Percentiles rank a stretch among this genome's conserved stretches.
Conservation (phyloP, 2,797 vertebrate species). For the Gallinago nigripennis region DNA sequence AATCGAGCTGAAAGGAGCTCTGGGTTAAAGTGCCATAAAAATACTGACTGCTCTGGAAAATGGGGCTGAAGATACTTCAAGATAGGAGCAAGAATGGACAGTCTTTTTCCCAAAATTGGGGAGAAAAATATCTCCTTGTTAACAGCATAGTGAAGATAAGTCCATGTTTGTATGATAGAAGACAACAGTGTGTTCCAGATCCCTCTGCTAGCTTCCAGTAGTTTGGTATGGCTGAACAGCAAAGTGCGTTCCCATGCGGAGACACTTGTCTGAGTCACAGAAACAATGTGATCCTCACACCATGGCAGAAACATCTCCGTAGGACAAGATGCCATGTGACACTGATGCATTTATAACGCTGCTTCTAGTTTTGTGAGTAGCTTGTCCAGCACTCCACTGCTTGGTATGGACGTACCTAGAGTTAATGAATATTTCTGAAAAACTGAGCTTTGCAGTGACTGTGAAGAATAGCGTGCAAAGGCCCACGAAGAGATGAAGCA, state of each 20-base stretch:
- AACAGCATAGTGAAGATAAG: background rate
- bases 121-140: background rate
- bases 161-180: background rate
- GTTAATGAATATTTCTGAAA: background rate
- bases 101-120: background rate
- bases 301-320: background rate
- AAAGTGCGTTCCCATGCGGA: background rate
- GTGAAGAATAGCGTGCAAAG: background rate
- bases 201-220: background rate
- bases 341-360: background rate
- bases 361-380: background rate
- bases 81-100: background rate
- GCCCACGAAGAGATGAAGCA: background rate
- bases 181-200: rapidly evolving
- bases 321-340: background rate
- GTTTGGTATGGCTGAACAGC: background rate
- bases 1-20: background rate
- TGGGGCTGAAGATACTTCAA: background rate
- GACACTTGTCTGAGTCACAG: background rate
- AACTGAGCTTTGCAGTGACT: background rate
- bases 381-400: background rate
- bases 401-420: background rate
- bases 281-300: background rate
- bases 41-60: background rate
- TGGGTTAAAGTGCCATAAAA: background rate